Percentiles rank a stretch among this genome's conserved stretches.
These are phyloP conservation scores for Podocnemis expansa DNA, from an alignment of 2,113 vertebrate genomes.

Conservation along the genomic window DNA sequence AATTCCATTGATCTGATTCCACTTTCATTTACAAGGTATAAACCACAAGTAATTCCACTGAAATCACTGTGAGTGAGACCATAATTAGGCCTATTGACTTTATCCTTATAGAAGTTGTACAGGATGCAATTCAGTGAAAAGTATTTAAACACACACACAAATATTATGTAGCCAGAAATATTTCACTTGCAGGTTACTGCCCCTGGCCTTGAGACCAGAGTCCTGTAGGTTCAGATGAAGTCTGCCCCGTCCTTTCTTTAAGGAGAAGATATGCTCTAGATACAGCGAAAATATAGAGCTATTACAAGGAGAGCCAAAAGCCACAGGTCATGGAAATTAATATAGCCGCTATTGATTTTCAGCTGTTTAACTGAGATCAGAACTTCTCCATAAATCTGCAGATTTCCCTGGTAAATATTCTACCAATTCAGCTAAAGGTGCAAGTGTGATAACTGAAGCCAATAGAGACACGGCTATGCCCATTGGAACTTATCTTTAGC, in stretches of 20 bases:
- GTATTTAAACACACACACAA: background rate
- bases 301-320: background rate
- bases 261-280: background rate
- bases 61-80: background rate
- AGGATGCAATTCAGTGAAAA: background rate
- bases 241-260: background rate
- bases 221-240: background rate
- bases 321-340: background rate
- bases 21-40: background rate
- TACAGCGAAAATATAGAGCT: background rate
- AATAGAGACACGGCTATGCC: background rate
- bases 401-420: background rate
- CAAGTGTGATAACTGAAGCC: background rate
- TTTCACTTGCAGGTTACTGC: background rate
- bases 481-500: background rate
- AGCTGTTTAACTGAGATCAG: background rate
- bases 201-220: too few relatives aligned
- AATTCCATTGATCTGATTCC: background rate
- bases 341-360: background rate
- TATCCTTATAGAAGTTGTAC: background rate
- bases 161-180: background rate
- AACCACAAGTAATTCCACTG: background rate
- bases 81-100: background rate
- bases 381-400: background rate
- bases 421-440: background rate